Evolutionary conservation across 2,113 vertebrate species (phyloP).

Genomic region (Manacus vitellinus): DNA sequence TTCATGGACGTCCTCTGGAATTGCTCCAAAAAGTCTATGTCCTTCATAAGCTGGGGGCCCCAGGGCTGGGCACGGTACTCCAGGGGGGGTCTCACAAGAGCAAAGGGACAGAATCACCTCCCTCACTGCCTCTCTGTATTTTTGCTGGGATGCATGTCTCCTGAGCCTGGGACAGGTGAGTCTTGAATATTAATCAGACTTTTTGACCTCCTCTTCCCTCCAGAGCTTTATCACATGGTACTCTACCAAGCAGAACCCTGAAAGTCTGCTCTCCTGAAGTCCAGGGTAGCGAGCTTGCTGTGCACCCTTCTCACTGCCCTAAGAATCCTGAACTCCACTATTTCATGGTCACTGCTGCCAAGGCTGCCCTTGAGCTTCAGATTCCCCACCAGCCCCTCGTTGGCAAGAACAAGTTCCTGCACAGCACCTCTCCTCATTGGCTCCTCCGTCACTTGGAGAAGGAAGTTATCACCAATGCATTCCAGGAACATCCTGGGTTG

Average conservation of each 20-base stretch:
- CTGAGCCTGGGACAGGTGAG: background rate
- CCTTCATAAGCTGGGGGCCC: background rate
- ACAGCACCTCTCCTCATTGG: rapidly evolving
- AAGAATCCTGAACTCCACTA: background rate
- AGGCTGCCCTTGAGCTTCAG: background rate
- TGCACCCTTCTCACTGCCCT: background rate
- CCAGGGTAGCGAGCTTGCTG: background rate
- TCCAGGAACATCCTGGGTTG: background rate
- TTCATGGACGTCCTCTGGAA: background rate
- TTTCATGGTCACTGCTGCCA: background rate
- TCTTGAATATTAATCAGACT: background rate
- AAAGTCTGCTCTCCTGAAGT: background rate
- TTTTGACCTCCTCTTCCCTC: background rate
- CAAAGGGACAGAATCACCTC: background rate
- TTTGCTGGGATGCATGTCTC: background rate
- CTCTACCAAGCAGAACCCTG: background rate
- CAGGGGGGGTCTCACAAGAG: background rate
- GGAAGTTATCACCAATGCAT: background rate
- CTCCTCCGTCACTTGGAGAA: background rate
- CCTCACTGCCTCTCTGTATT: background rate
- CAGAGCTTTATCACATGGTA: background rate
- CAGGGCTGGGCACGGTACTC: background rate
- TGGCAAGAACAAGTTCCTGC: background rate
- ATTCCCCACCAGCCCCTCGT: background rate
- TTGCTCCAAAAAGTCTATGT: background rate